Base-by-base conservation (phyloP, 2,797 vertebrate species). In the Pygocentrus nattereri region DNA sequence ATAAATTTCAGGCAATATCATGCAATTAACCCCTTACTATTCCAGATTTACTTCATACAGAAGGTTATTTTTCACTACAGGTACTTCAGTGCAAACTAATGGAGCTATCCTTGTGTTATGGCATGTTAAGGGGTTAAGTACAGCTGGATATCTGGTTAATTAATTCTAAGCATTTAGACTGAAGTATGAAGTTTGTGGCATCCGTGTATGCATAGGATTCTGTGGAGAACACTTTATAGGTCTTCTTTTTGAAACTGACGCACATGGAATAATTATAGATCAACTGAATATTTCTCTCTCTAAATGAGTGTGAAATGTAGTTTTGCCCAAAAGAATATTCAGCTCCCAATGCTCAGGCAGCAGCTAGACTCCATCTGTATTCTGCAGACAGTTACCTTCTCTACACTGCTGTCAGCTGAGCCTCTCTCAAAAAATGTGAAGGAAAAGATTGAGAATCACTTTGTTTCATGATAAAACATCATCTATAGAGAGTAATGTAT, bases 301-400 rank as follows among this genome's bases (percentile, higher is more conserved):
- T 80, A 80, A 83, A 79, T 83, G 72, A 76, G 76, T 76, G 56
- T 85, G 34, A 54, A 25, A 78, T 64, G 38, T 59, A 76, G 41
- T 72, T 74, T 65, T 85, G 71, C 76, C 80, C 82, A 58, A 61
- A 71, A 71, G 58, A 77, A 81, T 80, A 71, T 67, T 59, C 23
- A 68, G 56, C 79, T 81, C 83, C 62, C 74, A 76, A 41, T 77
- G 76, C 68, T 76, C 67, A 76, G 62, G 49, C 69, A 58, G 64
- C 30, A 73, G 19, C 19, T n/a, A 19, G 64, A 18, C 69, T 70
- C 81, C 79, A 89, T 89, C 87, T 81, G 80, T 88, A 86, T 88
- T 82, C 85, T 81, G 76, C 69, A 79, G 7, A 27, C 71, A 82
- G 78, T n/a, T 30, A 59, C 64, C 58, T 25, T 69, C 44, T 64